A percentile compares a stretch with the other conserved stretches of the same genome.
These are phyloP conservation scores for Anoplolepis gracilipes DNA, from an alignment of 1,140 invertebrate species.

Conservation along the genomic window DNA sequence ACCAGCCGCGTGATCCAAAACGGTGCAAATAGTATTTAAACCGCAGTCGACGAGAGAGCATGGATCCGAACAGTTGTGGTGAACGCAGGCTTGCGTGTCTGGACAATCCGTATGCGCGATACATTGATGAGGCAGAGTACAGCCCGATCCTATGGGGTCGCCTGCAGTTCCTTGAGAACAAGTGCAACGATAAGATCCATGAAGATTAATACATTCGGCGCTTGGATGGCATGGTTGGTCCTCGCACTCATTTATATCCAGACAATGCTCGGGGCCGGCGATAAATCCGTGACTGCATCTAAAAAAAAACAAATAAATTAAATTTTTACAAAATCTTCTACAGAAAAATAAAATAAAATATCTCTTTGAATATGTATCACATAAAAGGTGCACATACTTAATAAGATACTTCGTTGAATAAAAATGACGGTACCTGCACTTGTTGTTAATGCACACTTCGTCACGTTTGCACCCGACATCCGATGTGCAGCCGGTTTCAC, in stretches of 20 bases:
- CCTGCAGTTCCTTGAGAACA: constrained; percentile 93
- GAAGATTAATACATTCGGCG: constrained; percentile 92
- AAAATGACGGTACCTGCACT: constrained; percentile 88
- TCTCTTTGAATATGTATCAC: background rate
- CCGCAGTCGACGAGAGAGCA: constrained; percentile 90
- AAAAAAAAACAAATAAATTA: background rate
- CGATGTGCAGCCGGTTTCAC: constrained; percentile 92
- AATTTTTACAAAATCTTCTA: background rate
- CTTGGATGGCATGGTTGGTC: constrained; percentile 92
- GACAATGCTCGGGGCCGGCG: constrained; percentile 89
- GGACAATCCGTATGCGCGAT: constrained; percentile 89
- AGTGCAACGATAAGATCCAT: constrained; percentile 92
- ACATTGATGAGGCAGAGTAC: constrained; percentile 91
- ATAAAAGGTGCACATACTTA: background rate
- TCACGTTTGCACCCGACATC: constrained; percentile 92
- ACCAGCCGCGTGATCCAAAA: constrained; percentile 89
- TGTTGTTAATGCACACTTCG: constrained; percentile 92
- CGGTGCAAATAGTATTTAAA: constrained; percentile 90
- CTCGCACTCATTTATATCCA: constrained; percentile 93
- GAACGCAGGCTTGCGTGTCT: constrained; percentile 90
- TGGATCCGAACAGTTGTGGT: constrained; percentile 91
- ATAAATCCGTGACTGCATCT: constrained; percentile 91
- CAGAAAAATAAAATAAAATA: background rate
- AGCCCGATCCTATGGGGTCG: constrained; percentile 92
- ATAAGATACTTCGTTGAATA: background rate